A percentile compares a stretch with the other conserved stretches of the same genome.
Conservation (phyloP, 1,140 invertebrate genomes). For the Lepidurus packardi region DNA sequence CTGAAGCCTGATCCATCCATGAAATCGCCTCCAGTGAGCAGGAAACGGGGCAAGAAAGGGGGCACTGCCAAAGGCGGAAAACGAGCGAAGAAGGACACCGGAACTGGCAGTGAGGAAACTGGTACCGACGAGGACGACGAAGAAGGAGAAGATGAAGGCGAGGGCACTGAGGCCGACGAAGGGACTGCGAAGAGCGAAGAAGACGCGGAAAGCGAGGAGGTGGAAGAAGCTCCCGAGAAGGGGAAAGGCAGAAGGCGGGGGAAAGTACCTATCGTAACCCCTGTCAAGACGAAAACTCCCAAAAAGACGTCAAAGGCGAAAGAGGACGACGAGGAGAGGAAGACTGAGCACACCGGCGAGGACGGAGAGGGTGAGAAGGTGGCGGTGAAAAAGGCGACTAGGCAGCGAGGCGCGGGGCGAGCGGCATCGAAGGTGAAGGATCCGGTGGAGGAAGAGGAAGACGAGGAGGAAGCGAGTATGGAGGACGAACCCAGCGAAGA, state of each 20-base stretch:
- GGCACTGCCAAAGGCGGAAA: background rate
- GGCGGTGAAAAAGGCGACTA: too few relatives aligned
- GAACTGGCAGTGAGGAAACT: constrained; percentile 27
- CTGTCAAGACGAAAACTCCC: background rate
- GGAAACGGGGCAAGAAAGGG: constrained; percentile 8
- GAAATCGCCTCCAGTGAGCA: constrained; percentile 23
- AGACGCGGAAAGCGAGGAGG: constrained; percentile 1
- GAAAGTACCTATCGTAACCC: constrained; percentile 9
- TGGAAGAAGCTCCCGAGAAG: constrained; percentile 20
- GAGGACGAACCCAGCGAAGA: background rate
- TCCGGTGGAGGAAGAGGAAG: background rate
- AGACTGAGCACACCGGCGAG: too few relatives aligned
- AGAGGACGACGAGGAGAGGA: background rate
- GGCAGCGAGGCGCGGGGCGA: too few relatives aligned
- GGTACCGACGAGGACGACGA: constrained; percentile 10
- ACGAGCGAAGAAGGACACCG: constrained; percentile 6
- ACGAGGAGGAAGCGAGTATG: constrained; percentile 22
- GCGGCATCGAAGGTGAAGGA: background rate
- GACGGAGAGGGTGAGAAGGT: too few relatives aligned
- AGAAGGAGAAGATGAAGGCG: background rate
- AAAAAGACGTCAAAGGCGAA: background rate
- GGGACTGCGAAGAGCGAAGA: constrained; percentile 9
- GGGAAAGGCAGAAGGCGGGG: background rate
- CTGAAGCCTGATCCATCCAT: constrained; percentile 32
- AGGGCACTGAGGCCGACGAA: background rate